A percentile compares a stretch with the other conserved stretches of the same genome.
These are phyloP conservation scores for Clarias laeviceps DNA, from an alignment of 2,797 vertebrate species.

Conservation along the genomic window DNA sequence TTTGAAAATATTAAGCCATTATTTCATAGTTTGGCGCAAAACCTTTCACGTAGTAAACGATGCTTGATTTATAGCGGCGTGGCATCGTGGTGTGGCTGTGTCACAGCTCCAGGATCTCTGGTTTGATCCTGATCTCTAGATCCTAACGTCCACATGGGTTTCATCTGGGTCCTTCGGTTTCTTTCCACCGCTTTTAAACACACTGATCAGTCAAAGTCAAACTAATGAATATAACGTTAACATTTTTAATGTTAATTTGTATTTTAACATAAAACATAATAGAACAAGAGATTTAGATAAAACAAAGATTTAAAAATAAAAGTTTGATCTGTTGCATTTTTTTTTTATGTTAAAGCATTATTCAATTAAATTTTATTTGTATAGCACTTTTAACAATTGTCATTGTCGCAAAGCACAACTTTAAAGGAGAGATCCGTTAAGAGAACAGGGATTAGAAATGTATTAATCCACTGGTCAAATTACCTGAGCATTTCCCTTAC, in stretches of 20 bases:
- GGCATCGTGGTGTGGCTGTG: too few relatives aligned
- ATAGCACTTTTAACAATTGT: too few relatives aligned
- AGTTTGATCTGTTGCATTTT: neutral
- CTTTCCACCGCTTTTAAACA: neutral
- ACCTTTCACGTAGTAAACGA: neutral
- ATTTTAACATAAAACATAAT: neutral
- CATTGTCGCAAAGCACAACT: too few relatives aligned
- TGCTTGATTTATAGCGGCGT: neutral
- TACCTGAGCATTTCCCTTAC: constrained; percentile 16
- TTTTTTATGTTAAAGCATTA: neutral
- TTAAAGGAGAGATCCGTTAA: neutral
- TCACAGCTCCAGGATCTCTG: neutral
- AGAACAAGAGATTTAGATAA: too few relatives aligned
- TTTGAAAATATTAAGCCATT: neutral
- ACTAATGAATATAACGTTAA: neutral
- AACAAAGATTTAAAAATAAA: neutral
- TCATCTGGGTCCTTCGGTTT: neutral
- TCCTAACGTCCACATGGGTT: too few relatives aligned
- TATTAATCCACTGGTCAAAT: neutral
- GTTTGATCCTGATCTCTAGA: neutral
- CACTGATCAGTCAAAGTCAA: neutral
- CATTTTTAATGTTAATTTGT: too few relatives aligned
- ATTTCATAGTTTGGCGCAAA: neutral
- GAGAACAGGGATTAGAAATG: neutral
- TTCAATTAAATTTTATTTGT: too few relatives aligned